Conservation (phyloP, 2,113 vertebrate species). For the Vulpes lagopus region DNA sequence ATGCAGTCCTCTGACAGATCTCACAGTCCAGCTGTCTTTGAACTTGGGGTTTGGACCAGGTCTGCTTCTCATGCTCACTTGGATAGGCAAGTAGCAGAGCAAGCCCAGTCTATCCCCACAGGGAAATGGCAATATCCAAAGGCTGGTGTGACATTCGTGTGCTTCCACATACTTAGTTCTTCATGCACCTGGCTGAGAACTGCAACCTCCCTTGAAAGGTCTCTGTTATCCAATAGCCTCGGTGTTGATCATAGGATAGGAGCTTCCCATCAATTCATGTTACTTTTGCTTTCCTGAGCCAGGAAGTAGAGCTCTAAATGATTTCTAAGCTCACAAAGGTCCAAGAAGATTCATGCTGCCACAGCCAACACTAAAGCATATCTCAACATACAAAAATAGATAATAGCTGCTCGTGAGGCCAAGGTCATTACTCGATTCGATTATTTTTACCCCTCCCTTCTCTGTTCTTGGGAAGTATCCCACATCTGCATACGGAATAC, state of each 20-base stretch:
- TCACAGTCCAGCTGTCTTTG: neutral
- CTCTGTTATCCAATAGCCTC: neutral
- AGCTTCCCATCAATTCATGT: neutral
- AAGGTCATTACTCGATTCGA: neutral
- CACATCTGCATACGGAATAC: neutral
- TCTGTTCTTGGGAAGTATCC: neutral
- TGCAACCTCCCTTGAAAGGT: neutral
- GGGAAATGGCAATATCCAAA: neutral
- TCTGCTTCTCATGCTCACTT: neutral
- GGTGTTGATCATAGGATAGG: neutral
- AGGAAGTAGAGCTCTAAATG: neutral
- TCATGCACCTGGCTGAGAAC: neutral
- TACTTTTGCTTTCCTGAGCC: constrained; percentile 21
- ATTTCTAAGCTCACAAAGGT: neutral
- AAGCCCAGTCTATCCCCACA: neutral
- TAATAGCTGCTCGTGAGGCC: neutral
- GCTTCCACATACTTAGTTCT: neutral
- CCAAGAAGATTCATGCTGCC: neutral
- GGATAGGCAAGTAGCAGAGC: neutral
- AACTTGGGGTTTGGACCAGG: neutral
- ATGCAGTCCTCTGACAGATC: neutral
- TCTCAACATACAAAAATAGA: neutral
- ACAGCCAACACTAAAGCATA: neutral
- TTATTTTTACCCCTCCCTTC: neutral
- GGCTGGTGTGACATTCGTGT: accelerated